Evolutionary conservation across 2,113 vertebrate genomes (phyloP).

Genomic region (Hiodon tergisus): DNA sequence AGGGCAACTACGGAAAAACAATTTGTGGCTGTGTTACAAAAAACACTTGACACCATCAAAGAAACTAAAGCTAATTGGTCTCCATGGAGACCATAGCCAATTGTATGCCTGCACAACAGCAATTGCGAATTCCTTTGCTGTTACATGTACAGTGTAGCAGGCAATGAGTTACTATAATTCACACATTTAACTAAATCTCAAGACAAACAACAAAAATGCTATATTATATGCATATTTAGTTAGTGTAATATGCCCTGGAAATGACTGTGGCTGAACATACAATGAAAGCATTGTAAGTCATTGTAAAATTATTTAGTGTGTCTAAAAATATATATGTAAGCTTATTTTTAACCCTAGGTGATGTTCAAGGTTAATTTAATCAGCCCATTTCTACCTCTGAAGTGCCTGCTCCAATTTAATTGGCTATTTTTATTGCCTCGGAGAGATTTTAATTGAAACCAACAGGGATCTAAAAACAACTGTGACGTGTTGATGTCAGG

Average conservation of each 20-base stretch:
- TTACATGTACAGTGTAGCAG: conserved; percentile 54
- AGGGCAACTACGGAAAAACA: conserved; percentile 54
- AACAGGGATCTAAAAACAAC: conserved; percentile 74
- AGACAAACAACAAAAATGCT: neutral
- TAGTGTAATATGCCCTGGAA: neutral
- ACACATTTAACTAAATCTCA: conserved; percentile 7
- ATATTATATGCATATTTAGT: neutral
- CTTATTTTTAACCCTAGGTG: conserved; percentile 68
- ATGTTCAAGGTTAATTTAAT: conserved; percentile 77
- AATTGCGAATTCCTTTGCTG: conserved; percentile 55
- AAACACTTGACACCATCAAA: conserved; percentile 43
- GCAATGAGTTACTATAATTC: conserved; percentile 15
- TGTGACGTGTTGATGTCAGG: conserved; percentile 70
- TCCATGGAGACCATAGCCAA: conserved; percentile 57
- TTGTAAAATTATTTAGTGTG: conserved; percentile 36
- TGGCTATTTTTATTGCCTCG: conserved; percentile 76
- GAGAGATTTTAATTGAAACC: conserved; percentile 74
- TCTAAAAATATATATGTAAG: conserved; percentile 59
- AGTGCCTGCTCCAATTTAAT: conserved; percentile 74
- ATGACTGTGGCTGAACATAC: neutral
- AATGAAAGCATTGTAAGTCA: conserved; percentile 22
- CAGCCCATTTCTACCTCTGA: conserved; percentile 66
- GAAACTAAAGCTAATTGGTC: conserved; percentile 72
- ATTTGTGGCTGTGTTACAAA: conserved; percentile 49
- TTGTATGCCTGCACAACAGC: conserved; percentile 57